phyloP scores from a whole-genome alignment of 2,888 invertebrate species.

The Ormyrus rosae region DNA sequence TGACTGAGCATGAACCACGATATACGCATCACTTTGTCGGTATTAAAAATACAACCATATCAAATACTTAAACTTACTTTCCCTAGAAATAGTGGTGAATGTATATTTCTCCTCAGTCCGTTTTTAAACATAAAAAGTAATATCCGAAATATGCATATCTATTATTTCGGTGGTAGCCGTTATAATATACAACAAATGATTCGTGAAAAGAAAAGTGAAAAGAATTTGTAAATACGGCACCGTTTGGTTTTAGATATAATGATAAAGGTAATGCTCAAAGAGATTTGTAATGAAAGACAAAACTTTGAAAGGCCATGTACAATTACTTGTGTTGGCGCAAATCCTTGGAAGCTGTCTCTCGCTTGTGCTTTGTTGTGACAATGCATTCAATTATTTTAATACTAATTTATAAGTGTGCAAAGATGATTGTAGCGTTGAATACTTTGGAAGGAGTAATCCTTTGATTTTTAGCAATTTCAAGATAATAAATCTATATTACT shows the following conservation, averaged over 20 bases:
- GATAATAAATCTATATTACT: too few species aligned
- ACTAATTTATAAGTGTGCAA: not conserved
- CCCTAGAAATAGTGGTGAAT: slow-evolving; percentile 28
- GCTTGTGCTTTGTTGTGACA: not conserved
- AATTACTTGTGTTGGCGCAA: not conserved
- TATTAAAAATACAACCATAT: slow-evolving; percentile 48
- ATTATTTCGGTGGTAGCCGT: not conserved
- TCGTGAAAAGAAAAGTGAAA: slow-evolving; percentile 4
- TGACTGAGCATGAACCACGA: slow-evolving; percentile 1
- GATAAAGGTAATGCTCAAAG: not conserved
- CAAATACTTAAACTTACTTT: slow-evolving; percentile 39
- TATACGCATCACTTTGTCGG: not conserved
- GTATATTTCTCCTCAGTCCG: slow-evolving; percentile 25
- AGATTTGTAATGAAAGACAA: not conserved
- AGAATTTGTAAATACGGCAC: not conserved
- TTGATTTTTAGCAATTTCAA: not conserved
- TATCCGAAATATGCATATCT: slow-evolving; percentile 19
- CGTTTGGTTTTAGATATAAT: not conserved
- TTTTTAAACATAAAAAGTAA: slow-evolving; percentile 29
- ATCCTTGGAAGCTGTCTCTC: not conserved
- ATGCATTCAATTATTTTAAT: not conserved
- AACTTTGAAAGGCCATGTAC: not conserved
- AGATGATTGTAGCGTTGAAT: not conserved
- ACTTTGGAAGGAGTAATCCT: not conserved
- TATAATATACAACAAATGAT: slow-evolving; percentile 33